phyloP scores from a whole-genome alignment of 2,888 invertebrate species.

The Papilio elwesi region DNA sequence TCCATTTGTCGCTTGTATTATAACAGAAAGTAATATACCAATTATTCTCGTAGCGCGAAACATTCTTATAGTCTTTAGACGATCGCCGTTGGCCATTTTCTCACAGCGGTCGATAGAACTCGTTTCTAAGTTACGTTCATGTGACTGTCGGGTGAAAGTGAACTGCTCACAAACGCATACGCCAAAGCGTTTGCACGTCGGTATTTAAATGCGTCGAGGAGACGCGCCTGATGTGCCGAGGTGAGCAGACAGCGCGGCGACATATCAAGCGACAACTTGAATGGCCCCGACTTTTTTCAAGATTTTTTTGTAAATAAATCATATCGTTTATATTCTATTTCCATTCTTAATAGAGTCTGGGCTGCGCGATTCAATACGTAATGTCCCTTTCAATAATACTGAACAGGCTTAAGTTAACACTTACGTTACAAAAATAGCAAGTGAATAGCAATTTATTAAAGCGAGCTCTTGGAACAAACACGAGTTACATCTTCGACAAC shows the following conservation, averaged over 20 bases:
- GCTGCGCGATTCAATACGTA: constrained; percentile 53
- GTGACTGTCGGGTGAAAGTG: constrained; percentile 64
- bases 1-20: no score
- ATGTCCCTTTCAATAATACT: constrained; percentile 35
- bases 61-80: constrained; percentile 7
- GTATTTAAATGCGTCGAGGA: constrained; percentile 53
- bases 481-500: no score
- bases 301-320: constrained; percentile 70
- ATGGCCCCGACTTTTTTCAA: constrained; percentile 69
- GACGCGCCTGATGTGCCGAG: constrained; percentile 67
- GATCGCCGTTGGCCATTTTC: constrained; percentile 41
- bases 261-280: constrained; percentile 68
- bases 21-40: no score
- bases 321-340: constrained; percentile 60
- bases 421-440: constrained; percentile 3
- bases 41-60: neutral
- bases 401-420: neutral
- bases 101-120: constrained; percentile 43
- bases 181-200: constrained; percentile 47
- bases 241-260: constrained; percentile 79
- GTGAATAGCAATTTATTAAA: constrained; percentile 9
- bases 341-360: constrained; percentile 73
- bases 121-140: constrained; percentile 50
- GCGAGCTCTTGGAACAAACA: neutral
- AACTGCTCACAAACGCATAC: constrained; percentile 48